Conservation (phyloP, 2,113 vertebrate species). For the Cochlearius cochlearius region DNA sequence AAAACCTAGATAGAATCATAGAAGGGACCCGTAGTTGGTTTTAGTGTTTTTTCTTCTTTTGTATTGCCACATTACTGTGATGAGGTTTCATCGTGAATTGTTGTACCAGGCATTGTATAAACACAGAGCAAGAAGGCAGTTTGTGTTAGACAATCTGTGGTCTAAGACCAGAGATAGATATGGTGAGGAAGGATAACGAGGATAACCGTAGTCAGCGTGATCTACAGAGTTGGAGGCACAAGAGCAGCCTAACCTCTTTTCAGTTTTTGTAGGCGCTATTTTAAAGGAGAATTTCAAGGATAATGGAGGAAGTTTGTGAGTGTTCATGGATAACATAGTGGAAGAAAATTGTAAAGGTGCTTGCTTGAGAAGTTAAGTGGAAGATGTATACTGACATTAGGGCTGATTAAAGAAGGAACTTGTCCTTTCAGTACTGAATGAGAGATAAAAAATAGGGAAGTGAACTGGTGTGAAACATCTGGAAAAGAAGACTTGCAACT, state of each 20-base stretch:
- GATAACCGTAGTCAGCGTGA: background rate
- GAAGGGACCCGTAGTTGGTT: background rate
- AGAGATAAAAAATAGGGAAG: background rate
- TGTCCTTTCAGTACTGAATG: background rate
- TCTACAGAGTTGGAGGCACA: background rate
- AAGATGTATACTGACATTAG: background rate
- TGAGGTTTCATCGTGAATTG: background rate
- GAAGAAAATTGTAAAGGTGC: background rate
- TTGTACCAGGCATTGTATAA: background rate
- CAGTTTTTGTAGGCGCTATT: background rate
- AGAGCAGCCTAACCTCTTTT: background rate
- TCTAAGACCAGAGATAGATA: background rate
- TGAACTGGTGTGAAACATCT: background rate
- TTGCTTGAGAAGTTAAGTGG: background rate
- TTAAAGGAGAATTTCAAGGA: slow-evolving; percentile 1
- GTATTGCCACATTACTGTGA: background rate
- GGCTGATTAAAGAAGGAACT: background rate
- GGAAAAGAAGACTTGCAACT: background rate
- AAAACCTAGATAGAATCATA: background rate
- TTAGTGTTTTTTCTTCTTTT: background rate
- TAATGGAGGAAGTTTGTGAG: background rate
- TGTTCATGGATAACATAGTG: background rate
- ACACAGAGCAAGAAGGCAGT: background rate
- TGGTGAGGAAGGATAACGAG: background rate
- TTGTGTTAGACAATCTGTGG: background rate